Evolutionary conservation across 2,888 invertebrate genomes (phyloP).

Genomic region (Acleris cristana): DNA sequence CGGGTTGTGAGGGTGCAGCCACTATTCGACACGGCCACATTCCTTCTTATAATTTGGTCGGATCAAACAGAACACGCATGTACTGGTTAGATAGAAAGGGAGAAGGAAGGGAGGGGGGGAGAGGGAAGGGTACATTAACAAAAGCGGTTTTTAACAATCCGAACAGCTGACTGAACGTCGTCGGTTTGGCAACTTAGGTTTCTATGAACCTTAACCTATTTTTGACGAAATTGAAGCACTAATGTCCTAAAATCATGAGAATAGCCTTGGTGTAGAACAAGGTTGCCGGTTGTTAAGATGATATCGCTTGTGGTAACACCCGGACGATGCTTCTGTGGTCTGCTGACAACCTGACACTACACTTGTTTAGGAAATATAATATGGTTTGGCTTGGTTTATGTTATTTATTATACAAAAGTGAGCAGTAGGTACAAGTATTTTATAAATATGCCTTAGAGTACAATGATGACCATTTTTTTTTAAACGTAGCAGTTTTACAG

Average conservation of each 20-base stretch:
- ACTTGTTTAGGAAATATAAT: conserved; percentile 23
- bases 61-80: conserved; percentile 59
- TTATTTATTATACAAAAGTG: neutral
- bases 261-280: conserved; percentile 5
- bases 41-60: conserved; percentile 75
- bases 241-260: conserved; percentile 5
- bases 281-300: conserved; percentile 19
- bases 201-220: conserved; percentile 26
- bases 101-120: too few species aligned
- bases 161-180: conserved; percentile 32
- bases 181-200: conserved; percentile 1
- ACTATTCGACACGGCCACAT: conserved; percentile 75
- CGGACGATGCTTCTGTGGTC: conserved; percentile 23
- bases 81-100: conserved; percentile 41
- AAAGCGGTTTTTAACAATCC: conserved; percentile 15
- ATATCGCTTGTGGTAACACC: conserved; percentile 20
- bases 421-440: neutral
- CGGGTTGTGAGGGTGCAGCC: conserved; percentile 74
- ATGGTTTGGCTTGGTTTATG: neutral
- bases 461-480: too few species aligned
- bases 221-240: conserved; percentile 5
- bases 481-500: too few species aligned
- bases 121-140: conserved; percentile 40
- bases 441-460: too few species aligned
- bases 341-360: conserved; percentile 20